Evolutionary conservation across 2,888 invertebrate species (phyloP).

Genomic region (Heliconius charithonia): DNA sequence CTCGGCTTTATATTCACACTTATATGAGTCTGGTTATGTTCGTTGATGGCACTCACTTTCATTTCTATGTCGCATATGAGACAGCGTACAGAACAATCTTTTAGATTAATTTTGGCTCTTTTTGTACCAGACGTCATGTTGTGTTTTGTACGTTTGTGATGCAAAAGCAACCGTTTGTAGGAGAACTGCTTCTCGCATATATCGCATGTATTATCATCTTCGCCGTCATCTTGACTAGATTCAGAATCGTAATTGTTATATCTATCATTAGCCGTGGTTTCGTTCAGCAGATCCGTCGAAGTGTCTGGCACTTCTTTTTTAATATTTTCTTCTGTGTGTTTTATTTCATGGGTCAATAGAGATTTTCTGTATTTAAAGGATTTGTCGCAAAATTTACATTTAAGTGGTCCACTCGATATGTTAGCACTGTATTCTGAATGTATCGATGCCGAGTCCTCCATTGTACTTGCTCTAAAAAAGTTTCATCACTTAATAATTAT

Average conservation of each 20-base stretch:
- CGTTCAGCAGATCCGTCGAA: conserved; percentile 56
- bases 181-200: conserved; percentile 80
- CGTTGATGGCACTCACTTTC: conserved; percentile 74
- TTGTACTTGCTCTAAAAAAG: conserved; percentile 62
- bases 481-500: not conserved
- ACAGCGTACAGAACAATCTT: conserved; percentile 75
- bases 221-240: conserved; percentile 72
- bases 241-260: conserved; percentile 63
- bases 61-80: conserved; percentile 76
- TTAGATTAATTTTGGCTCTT: conserved; percentile 72
- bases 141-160: conserved; percentile 77
- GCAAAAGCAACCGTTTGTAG: conserved; percentile 69
- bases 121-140: conserved; percentile 74
- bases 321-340: conserved; percentile 56
- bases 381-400: conserved; percentile 70
- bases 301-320: conserved; percentile 62
- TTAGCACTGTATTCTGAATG: conserved; percentile 56
- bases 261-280: conserved; percentile 48
- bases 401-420: conserved; percentile 52
- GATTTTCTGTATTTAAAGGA: conserved; percentile 73
- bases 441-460: conserved; percentile 62
- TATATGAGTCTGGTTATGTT: conserved; percentile 76
- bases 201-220: conserved; percentile 76
- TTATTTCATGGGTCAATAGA: conserved; percentile 58
- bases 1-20: conserved; percentile 71